These are phyloP conservation scores for Drosophila tanythrix DNA, from an alignment of 2,888 invertebrate species.

Conservation along the genomic window DNA sequence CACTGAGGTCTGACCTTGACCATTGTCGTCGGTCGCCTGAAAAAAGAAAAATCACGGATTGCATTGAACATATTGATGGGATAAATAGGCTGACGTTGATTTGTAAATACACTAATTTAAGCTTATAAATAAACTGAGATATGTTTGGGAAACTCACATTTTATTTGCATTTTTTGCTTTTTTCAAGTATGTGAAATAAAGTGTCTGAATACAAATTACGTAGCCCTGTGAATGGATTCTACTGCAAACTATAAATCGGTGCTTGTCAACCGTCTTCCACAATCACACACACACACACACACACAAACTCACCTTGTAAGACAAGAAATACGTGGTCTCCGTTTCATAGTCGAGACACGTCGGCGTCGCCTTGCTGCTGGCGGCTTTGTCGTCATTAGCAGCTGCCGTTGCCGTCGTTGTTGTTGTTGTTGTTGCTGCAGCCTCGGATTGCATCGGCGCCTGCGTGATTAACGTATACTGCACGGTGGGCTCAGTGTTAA, in stretches of 20 bases:
- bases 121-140: neutral
- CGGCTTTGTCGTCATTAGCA: slow-evolving; percentile 71
- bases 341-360: slow-evolving; percentile 95
- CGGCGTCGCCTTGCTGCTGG: slow-evolving; percentile 85
- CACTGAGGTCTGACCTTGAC: slow-evolving; percentile 91
- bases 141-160: neutral
- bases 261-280: slow-evolving; percentile 16
- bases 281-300: slow-evolving; percentile 86
- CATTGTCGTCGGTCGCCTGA: slow-evolving; percentile 94
- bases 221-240: neutral
- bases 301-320: slow-evolving; percentile 89
- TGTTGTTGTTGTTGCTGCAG: slow-evolving; percentile 16
- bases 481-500: slow-evolving; percentile 79
- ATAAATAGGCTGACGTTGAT: neutral
- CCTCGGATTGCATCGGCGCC: slow-evolving; percentile 38
- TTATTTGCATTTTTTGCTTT: neutral
- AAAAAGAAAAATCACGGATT: slow-evolving; percentile 12
- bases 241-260: slow-evolving; percentile 12
- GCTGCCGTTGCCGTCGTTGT: slow-evolving; percentile 32
- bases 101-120: slow-evolving; percentile 11
- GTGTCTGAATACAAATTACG: neutral
- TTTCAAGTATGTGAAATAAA: neutral
- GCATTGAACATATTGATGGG: slow-evolving; percentile 6
- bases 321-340: slow-evolving; percentile 92
- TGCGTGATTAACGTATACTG: slow-evolving; percentile 79